Evolutionary conservation across 37 sponge, comb jelly and placozoan species (phyloP), one percentile per base, ranked within the genome.

Genomic region (Aplysina aerophoba): DNA sequence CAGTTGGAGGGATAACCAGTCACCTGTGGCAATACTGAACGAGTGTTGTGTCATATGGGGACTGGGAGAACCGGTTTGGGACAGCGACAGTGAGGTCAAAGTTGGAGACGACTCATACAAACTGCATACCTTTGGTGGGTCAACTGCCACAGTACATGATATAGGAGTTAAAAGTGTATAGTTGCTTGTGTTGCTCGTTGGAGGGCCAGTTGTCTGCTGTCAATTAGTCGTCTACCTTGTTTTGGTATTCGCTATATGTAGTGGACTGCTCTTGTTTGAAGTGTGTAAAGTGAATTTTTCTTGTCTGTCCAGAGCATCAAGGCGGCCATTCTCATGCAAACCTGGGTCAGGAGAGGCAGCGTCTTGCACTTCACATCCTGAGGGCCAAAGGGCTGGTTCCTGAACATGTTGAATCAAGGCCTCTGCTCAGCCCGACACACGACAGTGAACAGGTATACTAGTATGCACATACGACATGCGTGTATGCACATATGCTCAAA

Each of bases 391-490:
- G 77, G 24, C 83, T 85, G 28, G 90, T 89, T 0, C 86, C 77
- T n/a, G 90, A 89, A 50, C 90, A 89, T 44, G 84, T 89, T 28
- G 90, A 89, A 80, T 37, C 64, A 31, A 79, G 90, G 34, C 79
- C 85, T 14, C 79, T 89, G 15, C 55, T 75, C 60, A 89, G 81
- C 50, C 90, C 90, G 0, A 71, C 84, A 25, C 78, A 85, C 22
- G 84, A 66, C 63, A 66, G 37, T 61, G 53, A 63, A 35, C 71
- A 69, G 71, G 71, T 69, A 69, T 6, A 5, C 13, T 4, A 27
- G 71, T 69, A 30, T 22, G 63, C 4, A 27, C 11, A 2, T 62
- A 25, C 12, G 63, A 57, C 17, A 57, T 57, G 59, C 17, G 17
- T 57, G 17, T 17, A 20, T 57, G 59, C 15, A 17, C 17, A 17